Evolutionary conservation across 2,888 invertebrate genomes (phyloP).

Genomic region (Zonitis immaculata): DNA sequence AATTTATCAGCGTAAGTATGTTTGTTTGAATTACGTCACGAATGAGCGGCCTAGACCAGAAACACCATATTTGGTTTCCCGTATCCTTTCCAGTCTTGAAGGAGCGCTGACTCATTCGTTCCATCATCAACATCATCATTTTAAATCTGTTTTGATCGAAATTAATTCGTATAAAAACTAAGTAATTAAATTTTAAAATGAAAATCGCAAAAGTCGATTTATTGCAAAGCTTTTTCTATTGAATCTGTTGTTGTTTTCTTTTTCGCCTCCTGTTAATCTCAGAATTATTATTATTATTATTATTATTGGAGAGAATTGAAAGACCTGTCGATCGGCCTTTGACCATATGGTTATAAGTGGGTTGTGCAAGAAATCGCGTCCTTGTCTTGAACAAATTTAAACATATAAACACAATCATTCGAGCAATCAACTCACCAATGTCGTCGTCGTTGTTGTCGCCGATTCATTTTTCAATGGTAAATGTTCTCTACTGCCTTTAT

Average conservation of each 20-base stretch:
- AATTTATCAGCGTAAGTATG: slow-evolving; percentile 4
- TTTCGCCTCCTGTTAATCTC: too few species aligned
- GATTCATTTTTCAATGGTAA: not conserved
- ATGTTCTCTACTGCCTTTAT: slow-evolving; percentile 53
- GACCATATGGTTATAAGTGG: slow-evolving; percentile 32
- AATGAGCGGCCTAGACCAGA: slow-evolving; percentile 30
- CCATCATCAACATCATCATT: not conserved
- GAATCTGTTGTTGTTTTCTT: too few species aligned
- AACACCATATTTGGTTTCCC: slow-evolving; percentile 25
- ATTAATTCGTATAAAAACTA: not conserved
- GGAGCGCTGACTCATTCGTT: slow-evolving; percentile 2
- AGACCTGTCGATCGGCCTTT: slow-evolving; percentile 23
- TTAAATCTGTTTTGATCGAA: not conserved
- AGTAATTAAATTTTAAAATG: too few species aligned
- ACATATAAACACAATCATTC: not conserved
- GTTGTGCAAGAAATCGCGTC: slow-evolving; percentile 29
- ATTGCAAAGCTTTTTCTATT: too few species aligned
- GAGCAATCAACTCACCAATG: slow-evolving; percentile 5
- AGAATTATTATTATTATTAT: too few species aligned
- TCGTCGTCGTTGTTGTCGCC: too few species aligned
- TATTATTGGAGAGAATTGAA: not conserved
- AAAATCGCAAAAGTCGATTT: not conserved
- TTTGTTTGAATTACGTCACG: slow-evolving; percentile 26
- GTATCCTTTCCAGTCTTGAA: slow-evolving; percentile 5
- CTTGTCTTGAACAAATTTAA: slow-evolving; percentile 21